These are phyloP conservation scores for Maconellicoccus hirsutus DNA, from an alignment of 1,140 invertebrate species.

Conservation along the genomic window DNA sequence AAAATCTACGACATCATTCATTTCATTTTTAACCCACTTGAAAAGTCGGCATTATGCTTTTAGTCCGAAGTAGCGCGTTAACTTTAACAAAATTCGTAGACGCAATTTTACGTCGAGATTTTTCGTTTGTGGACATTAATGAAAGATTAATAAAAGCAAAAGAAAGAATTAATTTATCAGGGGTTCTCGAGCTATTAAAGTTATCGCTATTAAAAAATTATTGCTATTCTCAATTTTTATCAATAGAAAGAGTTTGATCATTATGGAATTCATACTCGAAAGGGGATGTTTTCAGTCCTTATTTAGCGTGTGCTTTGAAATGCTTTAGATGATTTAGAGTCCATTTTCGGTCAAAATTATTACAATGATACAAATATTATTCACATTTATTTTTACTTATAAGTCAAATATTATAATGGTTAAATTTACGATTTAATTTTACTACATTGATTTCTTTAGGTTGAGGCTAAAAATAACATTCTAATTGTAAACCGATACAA, in stretches of 20 bases:
- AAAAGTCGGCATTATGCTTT: not conserved
- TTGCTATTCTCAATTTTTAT: not conserved
- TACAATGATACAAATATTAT: not conserved
- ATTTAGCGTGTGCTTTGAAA: not conserved
- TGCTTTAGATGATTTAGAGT: conserved; percentile 1
- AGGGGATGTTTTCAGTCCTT: not conserved
- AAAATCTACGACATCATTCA: not conserved
- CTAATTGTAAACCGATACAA: too few species aligned
- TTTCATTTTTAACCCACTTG: not conserved
- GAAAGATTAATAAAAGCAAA: too few species aligned
- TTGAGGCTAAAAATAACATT: too few species aligned
- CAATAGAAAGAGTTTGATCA: not conserved
- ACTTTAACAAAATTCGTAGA: too few species aligned
- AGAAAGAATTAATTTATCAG: too few species aligned
- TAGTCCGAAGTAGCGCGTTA: too few species aligned
- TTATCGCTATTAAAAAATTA: too few species aligned
- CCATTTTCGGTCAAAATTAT: not conserved
- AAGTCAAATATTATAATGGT: not conserved
- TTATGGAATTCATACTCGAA: not conserved
- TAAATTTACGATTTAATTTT: not conserved
- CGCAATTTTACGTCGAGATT: too few species aligned
- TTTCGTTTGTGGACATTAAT: too few species aligned
- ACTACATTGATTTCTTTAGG: too few species aligned
- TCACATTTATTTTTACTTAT: not conserved
- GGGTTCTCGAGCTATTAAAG: too few species aligned